These are phyloP conservation scores for Calameuta pallipes DNA, from an alignment of 2,888 invertebrate species.

Conservation along the genomic window DNA sequence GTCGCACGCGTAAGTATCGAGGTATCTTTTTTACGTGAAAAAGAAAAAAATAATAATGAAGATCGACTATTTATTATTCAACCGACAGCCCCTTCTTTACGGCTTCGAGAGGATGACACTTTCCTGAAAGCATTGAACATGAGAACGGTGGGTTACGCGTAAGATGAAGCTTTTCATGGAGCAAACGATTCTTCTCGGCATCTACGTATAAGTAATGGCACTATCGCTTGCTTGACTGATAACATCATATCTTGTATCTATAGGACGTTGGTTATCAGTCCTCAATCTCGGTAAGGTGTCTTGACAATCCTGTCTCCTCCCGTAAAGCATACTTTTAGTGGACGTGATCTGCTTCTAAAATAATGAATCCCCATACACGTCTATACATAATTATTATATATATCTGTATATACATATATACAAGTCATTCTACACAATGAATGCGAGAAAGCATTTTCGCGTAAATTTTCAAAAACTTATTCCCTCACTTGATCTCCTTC, in stretches of 20 bases:
- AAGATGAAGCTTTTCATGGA: background rate
- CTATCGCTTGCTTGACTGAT: background rate
- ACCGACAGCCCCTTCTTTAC: background rate
- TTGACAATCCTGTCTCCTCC: background rate
- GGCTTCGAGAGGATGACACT: background rate
- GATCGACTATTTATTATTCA: background rate
- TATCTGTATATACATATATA: no score
- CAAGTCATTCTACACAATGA: no score
- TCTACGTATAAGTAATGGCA: background rate
- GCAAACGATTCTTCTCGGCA: background rate
- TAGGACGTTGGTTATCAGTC: background rate
- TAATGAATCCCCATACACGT: background rate
- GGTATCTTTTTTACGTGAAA: background rate
- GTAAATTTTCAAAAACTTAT: no score
- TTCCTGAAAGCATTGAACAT: background rate
- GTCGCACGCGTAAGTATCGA: no score
- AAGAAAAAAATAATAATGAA: background rate
- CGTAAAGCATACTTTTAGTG: background rate
- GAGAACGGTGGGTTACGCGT: background rate
- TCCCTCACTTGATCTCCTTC: no score
- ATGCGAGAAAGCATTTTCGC: no score
- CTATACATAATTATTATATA: no score
- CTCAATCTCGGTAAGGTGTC: background rate
- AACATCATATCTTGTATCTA: background rate
- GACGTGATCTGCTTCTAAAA: background rate